phyloP scores from a whole-genome alignment of 1,140 invertebrate genomes.

The Aradophagus sp. region DNA sequence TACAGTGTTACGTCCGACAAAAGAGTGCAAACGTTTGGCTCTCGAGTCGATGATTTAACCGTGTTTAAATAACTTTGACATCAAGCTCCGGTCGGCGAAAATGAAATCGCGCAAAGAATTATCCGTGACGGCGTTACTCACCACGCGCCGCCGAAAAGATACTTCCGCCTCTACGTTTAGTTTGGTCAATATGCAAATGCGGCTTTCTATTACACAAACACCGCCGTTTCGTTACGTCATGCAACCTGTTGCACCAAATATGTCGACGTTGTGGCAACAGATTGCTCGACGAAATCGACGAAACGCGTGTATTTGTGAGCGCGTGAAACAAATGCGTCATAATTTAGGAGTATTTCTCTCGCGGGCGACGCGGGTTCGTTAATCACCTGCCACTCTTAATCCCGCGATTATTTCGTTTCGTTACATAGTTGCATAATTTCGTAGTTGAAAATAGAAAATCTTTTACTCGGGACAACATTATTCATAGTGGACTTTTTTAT shows the following conservation, averaged over 20 bases:
- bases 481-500: too few species aligned
- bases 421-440: too few species aligned
- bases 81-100: too few species aligned
- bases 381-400: too few species aligned
- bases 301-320: slow-evolving; percentile 5
- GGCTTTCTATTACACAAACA: slow-evolving; percentile 42
- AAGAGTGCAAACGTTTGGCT: too few species aligned
- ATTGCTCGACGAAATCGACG: slow-evolving; percentile 21
- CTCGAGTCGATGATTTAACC: too few species aligned
- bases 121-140: slow-evolving; percentile 4
- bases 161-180: slow-evolving; percentile 27
- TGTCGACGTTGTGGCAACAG: slow-evolving; percentile 24
- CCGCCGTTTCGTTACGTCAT: slow-evolving; percentile 19
- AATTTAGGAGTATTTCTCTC: neutral
- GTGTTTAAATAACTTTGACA: too few species aligned
- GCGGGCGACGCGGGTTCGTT: too few species aligned
- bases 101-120: slow-evolving; percentile 14
- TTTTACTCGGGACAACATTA: too few species aligned
- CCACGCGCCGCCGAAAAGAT: slow-evolving; percentile 19
- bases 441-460: too few species aligned
- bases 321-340: slow-evolving; percentile 4
- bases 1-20: too few species aligned
- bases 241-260: slow-evolving; percentile 39
- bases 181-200: slow-evolving; percentile 33
- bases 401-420: too few species aligned